Evolutionary conservation across 2,797 vertebrate genomes (phyloP), one percentile per base, ranked within the genome.

Genomic region (Antennarius maculatus): DNA sequence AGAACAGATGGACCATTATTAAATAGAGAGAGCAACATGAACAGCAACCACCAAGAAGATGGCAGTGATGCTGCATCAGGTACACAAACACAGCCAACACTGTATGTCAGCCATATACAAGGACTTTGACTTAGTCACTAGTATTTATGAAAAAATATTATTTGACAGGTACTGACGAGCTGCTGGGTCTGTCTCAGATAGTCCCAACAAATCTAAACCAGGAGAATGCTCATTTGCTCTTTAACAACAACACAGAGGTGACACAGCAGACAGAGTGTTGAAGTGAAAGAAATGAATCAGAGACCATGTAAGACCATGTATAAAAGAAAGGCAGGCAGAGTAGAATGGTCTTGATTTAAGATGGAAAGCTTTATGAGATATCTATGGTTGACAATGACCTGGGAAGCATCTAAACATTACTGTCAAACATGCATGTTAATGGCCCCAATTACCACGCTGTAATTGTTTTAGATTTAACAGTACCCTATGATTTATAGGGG

Each of bases 81-180:
- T 90, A 73, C 27, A 68, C 43, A 61, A 13, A 58, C 66, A 57
- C 28, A 50, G 3, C 29, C 51, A 47, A 8, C 39, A 52, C n/a
- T 64, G 12, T 43, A 7, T 15, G 65, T n/a, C 17, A 6, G 3
- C 27, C 3, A 68, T 48, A 29, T 56, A 16, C 4, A 16, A 42
- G 6, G 15, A 41, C 9, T 49, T 56, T 47, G 23, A 11, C 16
- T 57, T 16, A 34, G 9, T 54, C 15, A 9, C 2, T 73, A 2
- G 5, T 15, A 39, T 29, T 64, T 41, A 16, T 0, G 15, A 37
- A 15, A 58, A 46, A n/a, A 27, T 17, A 71, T 65, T 65, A 4
- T 50, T 57, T 48, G 28, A 71, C 74, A 85, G 86, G 70, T 37
- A 7, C 61, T 39, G 75, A 81, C 59, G 23, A 23, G 2, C 29